Conservation (phyloP, 2,888 invertebrate genomes). For the Branchipolynoe longqiensis region DNA sequence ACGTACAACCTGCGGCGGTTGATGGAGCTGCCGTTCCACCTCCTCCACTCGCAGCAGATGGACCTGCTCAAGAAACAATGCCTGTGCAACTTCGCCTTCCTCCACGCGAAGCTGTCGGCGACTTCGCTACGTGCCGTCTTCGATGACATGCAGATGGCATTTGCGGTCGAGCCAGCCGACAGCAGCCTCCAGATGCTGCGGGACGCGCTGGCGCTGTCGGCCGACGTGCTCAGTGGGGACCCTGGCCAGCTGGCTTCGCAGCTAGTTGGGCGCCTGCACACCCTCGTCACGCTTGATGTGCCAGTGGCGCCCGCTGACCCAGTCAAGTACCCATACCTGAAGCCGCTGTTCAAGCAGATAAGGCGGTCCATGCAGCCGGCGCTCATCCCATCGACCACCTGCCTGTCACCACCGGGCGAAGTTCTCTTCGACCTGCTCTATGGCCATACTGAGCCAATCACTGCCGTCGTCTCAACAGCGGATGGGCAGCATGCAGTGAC, state of each 20-base stretch:
- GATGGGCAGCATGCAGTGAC: slow-evolving; percentile 77
- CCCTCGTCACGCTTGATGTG: slow-evolving; percentile 76
- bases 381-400: slow-evolving; percentile 77
- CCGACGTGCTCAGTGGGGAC: slow-evolving; percentile 89
- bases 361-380: slow-evolving; percentile 73
- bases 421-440: slow-evolving; percentile 77
- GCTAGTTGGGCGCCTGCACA: slow-evolving; percentile 83
- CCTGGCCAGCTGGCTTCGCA: slow-evolving; percentile 91
- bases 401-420: slow-evolving; percentile 79
- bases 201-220: slow-evolving; percentile 88
- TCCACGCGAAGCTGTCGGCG: slow-evolving; percentile 90
- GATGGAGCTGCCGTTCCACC: slow-evolving; percentile 91
- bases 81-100: slow-evolving; percentile 89
- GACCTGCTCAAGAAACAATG: slow-evolving; percentile 86
- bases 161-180: slow-evolving; percentile 75
- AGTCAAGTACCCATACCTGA: slow-evolving; percentile 75
- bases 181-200: slow-evolving; percentile 84
- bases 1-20: slow-evolving; percentile 89
- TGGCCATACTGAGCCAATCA: slow-evolving; percentile 78
- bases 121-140: slow-evolving; percentile 89
- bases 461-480: slow-evolving; percentile 75
- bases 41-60: slow-evolving; percentile 84
- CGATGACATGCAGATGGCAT: slow-evolving; percentile 87
- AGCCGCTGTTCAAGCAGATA: slow-evolving; percentile 73
- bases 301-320: slow-evolving; percentile 78